Evolutionary conservation across 2,113 vertebrate genomes (phyloP).

Genomic region (Callorhinus ursinus): DNA sequence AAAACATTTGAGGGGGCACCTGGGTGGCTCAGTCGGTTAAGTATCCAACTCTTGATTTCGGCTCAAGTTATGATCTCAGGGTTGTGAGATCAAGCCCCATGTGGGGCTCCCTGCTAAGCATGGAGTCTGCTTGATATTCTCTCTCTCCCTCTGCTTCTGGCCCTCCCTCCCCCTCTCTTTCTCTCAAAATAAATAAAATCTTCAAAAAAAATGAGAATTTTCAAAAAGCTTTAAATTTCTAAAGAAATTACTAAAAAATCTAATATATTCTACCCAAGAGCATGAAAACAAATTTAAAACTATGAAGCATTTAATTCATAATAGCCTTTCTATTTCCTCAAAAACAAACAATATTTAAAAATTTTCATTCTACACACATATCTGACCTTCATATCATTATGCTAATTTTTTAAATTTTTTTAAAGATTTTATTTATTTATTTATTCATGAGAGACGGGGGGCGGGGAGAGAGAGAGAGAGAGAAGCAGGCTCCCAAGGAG

Average conservation of each 20-base stretch:
- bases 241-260: conserved; percentile 16
- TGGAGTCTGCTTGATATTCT: background rate
- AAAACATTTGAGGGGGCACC: background rate
- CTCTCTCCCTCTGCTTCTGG: background rate
- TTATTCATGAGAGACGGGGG: too few species aligned
- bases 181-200: background rate
- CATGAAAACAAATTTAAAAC: background rate
- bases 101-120: background rate
- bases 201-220: background rate
- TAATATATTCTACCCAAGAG: background rate
- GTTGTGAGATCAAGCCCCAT: background rate
- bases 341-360: background rate
- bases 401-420: too few species aligned
- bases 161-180: background rate
- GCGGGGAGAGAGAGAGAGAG: too few species aligned
- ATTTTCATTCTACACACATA: background rate
- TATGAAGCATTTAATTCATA: background rate
- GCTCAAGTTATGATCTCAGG: background rate
- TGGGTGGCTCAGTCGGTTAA: background rate
- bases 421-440: too few species aligned
- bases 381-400: background rate
- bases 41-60: background rate
- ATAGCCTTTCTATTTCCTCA: conserved; percentile 3
- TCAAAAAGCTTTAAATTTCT: conserved; percentile 18
- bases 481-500: too few species aligned